Conservation (phyloP, 2,113 vertebrate species). For the Odontesthes bonariensis region DNA sequence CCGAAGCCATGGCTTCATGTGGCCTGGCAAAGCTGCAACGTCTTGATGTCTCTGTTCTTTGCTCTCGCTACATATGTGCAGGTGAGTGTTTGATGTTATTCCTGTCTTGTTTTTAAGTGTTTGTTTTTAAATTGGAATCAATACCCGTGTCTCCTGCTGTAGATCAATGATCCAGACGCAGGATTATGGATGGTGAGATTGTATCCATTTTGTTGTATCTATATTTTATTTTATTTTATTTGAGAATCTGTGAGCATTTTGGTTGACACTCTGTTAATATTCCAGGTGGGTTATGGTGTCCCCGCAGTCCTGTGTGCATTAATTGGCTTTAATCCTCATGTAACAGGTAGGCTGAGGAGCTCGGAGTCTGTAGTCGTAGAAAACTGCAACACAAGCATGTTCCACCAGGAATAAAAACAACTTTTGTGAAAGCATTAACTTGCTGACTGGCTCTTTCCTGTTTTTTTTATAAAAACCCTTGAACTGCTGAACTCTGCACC, state of each 20-base stretch:
- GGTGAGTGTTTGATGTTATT: conserved; percentile 44
- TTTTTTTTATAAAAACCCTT: not conserved
- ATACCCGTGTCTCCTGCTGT: not conserved
- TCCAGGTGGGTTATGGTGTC: conserved; percentile 87
- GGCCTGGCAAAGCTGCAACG: conserved; percentile 71
- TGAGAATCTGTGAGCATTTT: not conserved
- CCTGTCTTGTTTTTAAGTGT: fast-evolving
- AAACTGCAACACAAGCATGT: not conserved
- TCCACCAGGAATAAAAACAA: too few relatives aligned
- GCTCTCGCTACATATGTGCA: conserved; percentile 81
- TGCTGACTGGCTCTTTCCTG: not conserved
- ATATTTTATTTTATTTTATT: not conserved
- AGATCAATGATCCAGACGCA: conserved; percentile 85
- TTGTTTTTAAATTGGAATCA: not conserved
- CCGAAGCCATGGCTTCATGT: conserved; percentile 14
- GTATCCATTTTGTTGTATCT: fast-evolving
- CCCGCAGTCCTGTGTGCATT: conserved; percentile 86
- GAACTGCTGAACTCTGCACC: not conserved
- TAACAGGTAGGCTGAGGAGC: conserved; percentile 85
- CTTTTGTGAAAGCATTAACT: too few relatives aligned
- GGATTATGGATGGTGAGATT: conserved; percentile 80
- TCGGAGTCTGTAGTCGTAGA: too few relatives aligned
- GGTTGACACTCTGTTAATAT: not conserved
- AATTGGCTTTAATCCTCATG: conserved; percentile 81
- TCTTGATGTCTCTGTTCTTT: conserved; percentile 81